Evolutionary conservation across 2,888 invertebrate species (phyloP), one percentile per base, ranked within the genome.

Genomic region (Augochlorella aurata): DNA sequence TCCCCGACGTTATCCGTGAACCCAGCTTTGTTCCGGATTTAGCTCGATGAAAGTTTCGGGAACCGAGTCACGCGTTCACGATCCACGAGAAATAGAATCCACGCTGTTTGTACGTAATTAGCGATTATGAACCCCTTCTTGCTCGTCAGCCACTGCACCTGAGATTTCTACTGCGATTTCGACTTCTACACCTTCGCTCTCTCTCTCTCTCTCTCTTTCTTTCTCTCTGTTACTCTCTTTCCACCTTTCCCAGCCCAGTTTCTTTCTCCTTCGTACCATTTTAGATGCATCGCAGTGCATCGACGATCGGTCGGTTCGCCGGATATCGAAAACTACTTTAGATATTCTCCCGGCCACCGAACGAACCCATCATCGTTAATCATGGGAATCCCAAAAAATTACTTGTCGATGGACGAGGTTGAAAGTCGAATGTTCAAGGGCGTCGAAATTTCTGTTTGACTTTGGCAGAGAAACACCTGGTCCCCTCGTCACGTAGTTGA

Each of bases 141-240:
- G 92, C 92, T 92, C 91, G 92, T 91, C 90, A 92, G 89, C 90
- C 92, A 91, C 91, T 92, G 92, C 92, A 92, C 92, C 89, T 91
- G 87, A 88, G 77, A 83, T 79, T 88, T 87, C 78, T 73, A 71
- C 72, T 78, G 52, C 81, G 70, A 76, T 77, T 77, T 54, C 50
- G 71, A 61, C 74, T 79, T 81, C 77, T 65, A 77, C 74, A 68
- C 77, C 63, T 58, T 24, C 21, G 63, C 12, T 67, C 63, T 74
- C 72, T 50, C 21, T 79, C 66, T 58, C 10, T 44, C 58, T 45
- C 18, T 24, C 16, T 44, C 44, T 83, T 81, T 87, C 84, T 74
- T 69, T 79, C 7, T 38, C n/a, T 52, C 18, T 52, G 0, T n/a
- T 9, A 38, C 9, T 58, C 16, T 29, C 7, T 24, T 9, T 45